Base-by-base conservation (phyloP, 2,797 vertebrate genomes). In the Intellagama lesueurii region DNA sequence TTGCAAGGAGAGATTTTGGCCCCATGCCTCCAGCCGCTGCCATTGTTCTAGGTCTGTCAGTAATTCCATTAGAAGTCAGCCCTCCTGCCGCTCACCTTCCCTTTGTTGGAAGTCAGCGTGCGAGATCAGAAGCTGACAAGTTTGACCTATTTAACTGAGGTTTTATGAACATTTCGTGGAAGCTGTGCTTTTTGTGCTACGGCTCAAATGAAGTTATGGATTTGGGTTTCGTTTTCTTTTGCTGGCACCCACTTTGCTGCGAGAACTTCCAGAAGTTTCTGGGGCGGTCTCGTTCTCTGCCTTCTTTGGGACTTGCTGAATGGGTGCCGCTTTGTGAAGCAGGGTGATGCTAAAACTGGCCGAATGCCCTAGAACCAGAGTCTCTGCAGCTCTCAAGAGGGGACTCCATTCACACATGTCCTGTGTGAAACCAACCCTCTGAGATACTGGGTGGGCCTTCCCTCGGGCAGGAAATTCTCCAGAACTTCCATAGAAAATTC, bases 211-310 rank as follows among this genome's bases (percentile, higher is more conserved):
- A 24, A 44, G 72, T 26, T 7, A 82, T 79, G 30, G 66, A 1
- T 83, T 40, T 26, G 40, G 72, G 7, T 7, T 60, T 64, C 44
- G 2, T 26, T 32, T 70, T 52, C 9, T 52, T n/a, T 80, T 73
- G 22, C 40, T 44, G 9, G 1, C 28, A 7, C 70, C 26, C 1
- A 11, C n/a, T 14, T 69, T 6, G 52, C 44, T 8, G 0, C 0
- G 22, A 49, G 56, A 49, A 17, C 86, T 52, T 49, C 0, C 6
- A 88, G 72, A 75, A 60, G 60, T 8, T 56, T 77, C n/a, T 1
- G 0, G 2, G 47, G 4, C 1, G n/a, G 72, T 28, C 19, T 12
- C 35, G 2, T 24, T 47, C 19, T 17, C 40, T 32, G 52, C 4
- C 19, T 66, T 32, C 17, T 5, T 73, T 40, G 32, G 7, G 5